Conservation (phyloP, 1,140 invertebrate species). For the Scaptomyza hsui region DNA sequence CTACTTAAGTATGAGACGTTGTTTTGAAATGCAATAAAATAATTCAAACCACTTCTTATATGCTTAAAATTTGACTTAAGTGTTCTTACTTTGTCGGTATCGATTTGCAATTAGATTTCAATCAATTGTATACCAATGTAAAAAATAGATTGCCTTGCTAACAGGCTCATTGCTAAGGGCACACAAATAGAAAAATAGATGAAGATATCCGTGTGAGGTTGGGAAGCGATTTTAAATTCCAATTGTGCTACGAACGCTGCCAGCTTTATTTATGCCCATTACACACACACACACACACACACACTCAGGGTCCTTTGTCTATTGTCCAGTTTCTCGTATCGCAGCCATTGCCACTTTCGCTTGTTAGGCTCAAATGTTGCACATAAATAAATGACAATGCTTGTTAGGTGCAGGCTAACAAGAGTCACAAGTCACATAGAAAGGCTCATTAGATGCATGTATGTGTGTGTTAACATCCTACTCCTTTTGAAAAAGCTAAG, state of each 20-base stretch:
- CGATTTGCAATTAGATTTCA: constrained; percentile 73
- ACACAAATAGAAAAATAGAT: constrained; percentile 8
- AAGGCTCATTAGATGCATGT: constrained; percentile 49
- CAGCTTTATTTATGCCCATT: constrained; percentile 50
- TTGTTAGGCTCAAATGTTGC: constrained; percentile 70
- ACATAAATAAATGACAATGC: constrained; percentile 60
- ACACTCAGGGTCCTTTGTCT: background rate
- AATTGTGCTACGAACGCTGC: constrained; percentile 38
- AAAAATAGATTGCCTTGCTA: constrained; percentile 62
- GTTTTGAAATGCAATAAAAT: background rate
- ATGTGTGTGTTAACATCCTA: background rate
- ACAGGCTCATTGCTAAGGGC: background rate
- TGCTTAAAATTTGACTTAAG: background rate
- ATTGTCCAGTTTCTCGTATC: constrained; percentile 22
- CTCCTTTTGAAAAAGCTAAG: constrained; percentile 8
- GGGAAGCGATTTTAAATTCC: constrained; percentile 55
- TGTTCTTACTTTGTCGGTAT: constrained; percentile 54
- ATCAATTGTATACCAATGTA: constrained; percentile 58
- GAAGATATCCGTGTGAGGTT: background rate
- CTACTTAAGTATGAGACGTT: background rate
- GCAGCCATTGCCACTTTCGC: constrained; percentile 61
- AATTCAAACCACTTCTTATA: too few species aligned
- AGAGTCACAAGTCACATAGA: constrained; percentile 58
- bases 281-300: background rate
- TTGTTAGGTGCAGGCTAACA: constrained; percentile 68